phyloP scores from a whole-genome alignment of 2,888 invertebrate genomes.

The Lithophane socia region DNA sequence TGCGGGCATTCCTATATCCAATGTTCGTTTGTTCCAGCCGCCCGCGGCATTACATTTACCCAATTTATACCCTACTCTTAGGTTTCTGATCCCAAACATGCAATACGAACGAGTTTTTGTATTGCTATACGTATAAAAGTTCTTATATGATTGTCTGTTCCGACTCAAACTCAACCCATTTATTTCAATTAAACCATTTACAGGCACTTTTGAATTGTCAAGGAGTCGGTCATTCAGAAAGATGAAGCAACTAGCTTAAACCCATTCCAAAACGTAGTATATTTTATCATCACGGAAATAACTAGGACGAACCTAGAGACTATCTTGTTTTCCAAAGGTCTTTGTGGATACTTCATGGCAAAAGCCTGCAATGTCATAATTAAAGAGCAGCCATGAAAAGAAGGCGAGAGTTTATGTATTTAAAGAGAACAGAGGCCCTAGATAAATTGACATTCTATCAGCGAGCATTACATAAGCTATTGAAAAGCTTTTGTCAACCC shows the following conservation, averaged over 20 bases:
- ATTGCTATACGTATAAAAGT: neutral
- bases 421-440: too few species aligned
- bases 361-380: neutral
- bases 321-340: neutral
- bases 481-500: too few species aligned
- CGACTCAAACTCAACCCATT: neutral
- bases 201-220: neutral
- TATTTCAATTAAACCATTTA: neutral
- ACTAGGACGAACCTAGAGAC: neutral
- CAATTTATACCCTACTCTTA: slow-evolving; percentile 8
- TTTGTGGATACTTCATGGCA: neutral
- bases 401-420: too few species aligned
- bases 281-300: neutral
- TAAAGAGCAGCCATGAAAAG: too few species aligned
- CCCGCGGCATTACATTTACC: slow-evolving; percentile 5
- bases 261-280: neutral
- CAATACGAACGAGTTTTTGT: slow-evolving; percentile 1
- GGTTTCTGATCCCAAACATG: slow-evolving; percentile 9
- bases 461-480: too few species aligned
- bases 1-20: slow-evolving; percentile 21
- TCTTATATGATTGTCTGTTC: too few species aligned
- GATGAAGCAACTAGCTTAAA: neutral
- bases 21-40: slow-evolving; percentile 9
- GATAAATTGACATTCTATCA: too few species aligned
- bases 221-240: neutral